phyloP scores from a whole-genome alignment of 2,888 invertebrate genomes.

The Seira ritae region DNA sequence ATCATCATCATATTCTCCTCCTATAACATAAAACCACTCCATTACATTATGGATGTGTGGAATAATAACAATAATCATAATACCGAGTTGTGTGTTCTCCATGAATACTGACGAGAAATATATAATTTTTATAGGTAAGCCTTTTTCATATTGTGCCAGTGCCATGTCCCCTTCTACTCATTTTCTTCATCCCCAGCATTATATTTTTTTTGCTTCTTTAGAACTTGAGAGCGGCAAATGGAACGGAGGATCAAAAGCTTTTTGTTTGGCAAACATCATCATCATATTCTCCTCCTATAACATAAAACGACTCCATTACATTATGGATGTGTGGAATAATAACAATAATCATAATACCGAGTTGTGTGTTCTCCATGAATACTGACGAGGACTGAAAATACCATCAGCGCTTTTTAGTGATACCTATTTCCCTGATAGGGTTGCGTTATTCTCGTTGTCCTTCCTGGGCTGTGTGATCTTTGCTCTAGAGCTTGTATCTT shows the following conservation, averaged over 20 bases:
- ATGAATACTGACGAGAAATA: conserved; percentile 23
- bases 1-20: conserved; percentile 25
- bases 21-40: conserved; percentile 18
- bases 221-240: conserved; percentile 11
- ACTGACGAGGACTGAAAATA: conserved; percentile 4
- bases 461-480: too few relatives aligned
- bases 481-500: neutral
- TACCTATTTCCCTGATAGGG: too few relatives aligned
- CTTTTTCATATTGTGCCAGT: too few relatives aligned
- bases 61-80: conserved; percentile 17
- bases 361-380: conserved; percentile 27
- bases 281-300: conserved; percentile 11
- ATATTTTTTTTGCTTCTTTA: too few relatives aligned
- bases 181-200: neutral
- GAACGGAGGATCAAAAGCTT: conserved; percentile 48
- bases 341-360: conserved; percentile 6
- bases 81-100: conserved; percentile 15
- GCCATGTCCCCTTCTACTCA: conserved; percentile 28
- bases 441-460: too few relatives aligned
- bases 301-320: conserved; percentile 32
- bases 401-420: too few relatives aligned
- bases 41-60: conserved; percentile 48
- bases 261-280: conserved; percentile 53
- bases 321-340: conserved; percentile 42
- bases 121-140: too few relatives aligned